Evolutionary conservation across 2,113 vertebrate genomes (phyloP).

Genomic region (Sebastes schlegelii): DNA sequence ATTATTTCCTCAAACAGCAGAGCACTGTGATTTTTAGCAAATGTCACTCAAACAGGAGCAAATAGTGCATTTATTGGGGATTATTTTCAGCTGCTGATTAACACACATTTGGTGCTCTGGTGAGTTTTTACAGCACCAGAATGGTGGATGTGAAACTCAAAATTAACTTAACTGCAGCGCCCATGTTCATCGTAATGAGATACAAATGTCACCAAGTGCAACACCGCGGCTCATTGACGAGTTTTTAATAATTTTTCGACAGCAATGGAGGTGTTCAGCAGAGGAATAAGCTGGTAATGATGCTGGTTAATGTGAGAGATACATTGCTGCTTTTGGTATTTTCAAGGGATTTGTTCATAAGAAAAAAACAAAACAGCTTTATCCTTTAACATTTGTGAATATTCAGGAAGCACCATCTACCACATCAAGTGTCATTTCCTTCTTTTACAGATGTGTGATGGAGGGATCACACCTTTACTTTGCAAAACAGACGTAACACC

Average conservation of each 20-base stretch:
- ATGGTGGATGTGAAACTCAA: neutral
- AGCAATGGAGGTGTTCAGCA: neutral
- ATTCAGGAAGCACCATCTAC: neutral
- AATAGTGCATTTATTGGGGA: neutral
- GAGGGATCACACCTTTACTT: constrained; percentile 67
- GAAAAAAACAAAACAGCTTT: neutral
- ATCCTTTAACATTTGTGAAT: constrained; percentile 22
- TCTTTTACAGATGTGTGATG: constrained; percentile 26
- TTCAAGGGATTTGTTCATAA: neutral
- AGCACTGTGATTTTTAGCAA: neutral
- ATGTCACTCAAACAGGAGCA: neutral
- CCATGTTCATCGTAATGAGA: neutral
- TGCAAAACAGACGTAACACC: constrained; percentile 75
- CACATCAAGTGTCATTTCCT: constrained; percentile 1
- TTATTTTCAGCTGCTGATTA: neutral
- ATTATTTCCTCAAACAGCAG: neutral
- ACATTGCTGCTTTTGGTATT: neutral
- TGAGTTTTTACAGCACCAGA: neutral
- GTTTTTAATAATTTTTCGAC: constrained; percentile 8
- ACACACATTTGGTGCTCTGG: constrained; percentile 9
- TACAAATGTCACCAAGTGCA: neutral
- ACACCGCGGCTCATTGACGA: neutral
- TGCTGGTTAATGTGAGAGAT: neutral
- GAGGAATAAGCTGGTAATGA: neutral
- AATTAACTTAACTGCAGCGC: neutral